Evolutionary conservation across 53 echinoderm and acorn worm genomes (phyloP).

Genomic region (Antedon mediterranea): DNA sequence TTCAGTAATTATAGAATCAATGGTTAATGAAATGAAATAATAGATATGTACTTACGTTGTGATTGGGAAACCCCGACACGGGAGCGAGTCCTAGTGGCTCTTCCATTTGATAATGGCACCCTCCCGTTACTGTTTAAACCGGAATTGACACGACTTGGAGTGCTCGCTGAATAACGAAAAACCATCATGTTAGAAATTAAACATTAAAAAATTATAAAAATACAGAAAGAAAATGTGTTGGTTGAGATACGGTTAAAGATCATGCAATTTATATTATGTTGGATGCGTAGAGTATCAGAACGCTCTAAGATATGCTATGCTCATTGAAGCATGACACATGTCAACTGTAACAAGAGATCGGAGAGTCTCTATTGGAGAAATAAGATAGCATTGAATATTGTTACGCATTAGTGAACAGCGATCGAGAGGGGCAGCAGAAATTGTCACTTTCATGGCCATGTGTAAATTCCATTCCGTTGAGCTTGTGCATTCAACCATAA

Average conservation of each 20-base stretch:
- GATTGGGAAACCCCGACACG: constrained; percentile 80
- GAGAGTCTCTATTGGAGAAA: neutral
- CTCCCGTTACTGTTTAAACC: neutral
- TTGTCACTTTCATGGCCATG: neutral
- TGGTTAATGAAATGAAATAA: no score
- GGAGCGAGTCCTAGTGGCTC: constrained; percentile 42
- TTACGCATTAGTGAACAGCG: neutral
- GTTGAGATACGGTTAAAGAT: neutral
- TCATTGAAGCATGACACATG: neutral
- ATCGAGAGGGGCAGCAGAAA: neutral
- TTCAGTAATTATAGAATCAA: no score
- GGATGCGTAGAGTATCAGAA: neutral
- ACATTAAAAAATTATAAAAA: neutral
- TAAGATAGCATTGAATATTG: neutral
- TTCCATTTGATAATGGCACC: constrained; percentile 50
- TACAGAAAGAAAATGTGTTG: neutral
- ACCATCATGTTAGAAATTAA: neutral
- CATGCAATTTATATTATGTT: neutral
- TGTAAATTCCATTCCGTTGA: neutral
- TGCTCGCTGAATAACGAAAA: neutral
- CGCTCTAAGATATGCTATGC: neutral
- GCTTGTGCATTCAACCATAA: neutral
- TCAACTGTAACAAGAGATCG: neutral
- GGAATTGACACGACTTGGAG: neutral
- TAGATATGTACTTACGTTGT: constrained; percentile 72